Conservation (phyloP, 2,113 vertebrate genomes). For the Pampusana beccarii region DNA sequence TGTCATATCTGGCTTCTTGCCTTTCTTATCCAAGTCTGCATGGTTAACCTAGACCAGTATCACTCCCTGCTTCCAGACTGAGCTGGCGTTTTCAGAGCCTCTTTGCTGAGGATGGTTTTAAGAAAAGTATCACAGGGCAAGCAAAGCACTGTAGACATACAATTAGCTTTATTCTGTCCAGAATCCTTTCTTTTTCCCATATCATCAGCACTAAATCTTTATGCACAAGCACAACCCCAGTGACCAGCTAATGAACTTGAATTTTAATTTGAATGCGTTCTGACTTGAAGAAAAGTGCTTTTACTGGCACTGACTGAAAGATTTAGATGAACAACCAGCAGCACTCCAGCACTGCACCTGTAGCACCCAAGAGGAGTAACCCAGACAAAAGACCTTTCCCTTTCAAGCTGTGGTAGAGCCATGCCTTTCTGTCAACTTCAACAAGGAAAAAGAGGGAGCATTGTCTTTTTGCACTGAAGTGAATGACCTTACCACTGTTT, state of each 20-base stretch:
- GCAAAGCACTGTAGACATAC: background rate
- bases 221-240: background rate
- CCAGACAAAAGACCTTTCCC: background rate
- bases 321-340: background rate
- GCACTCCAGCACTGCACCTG: background rate
- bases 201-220: background rate
- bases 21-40: background rate
- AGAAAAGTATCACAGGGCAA: background rate
- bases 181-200: background rate
- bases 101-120: background rate
- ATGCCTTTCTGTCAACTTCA: background rate
- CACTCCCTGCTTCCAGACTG: background rate
- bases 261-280: background rate
- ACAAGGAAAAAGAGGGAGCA: background rate
- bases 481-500: background rate
- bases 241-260: background rate
- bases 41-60: background rate
- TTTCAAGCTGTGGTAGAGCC: background rate
- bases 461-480: background rate
- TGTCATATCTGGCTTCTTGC: slow-evolving; percentile 37
- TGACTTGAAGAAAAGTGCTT: background rate
- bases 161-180: background rate
- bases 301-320: background rate
- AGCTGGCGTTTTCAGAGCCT: background rate
- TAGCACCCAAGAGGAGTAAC: background rate